phyloP scores from a whole-genome alignment of 1,140 invertebrate genomes.

The Brachionus koreanus region DNA sequence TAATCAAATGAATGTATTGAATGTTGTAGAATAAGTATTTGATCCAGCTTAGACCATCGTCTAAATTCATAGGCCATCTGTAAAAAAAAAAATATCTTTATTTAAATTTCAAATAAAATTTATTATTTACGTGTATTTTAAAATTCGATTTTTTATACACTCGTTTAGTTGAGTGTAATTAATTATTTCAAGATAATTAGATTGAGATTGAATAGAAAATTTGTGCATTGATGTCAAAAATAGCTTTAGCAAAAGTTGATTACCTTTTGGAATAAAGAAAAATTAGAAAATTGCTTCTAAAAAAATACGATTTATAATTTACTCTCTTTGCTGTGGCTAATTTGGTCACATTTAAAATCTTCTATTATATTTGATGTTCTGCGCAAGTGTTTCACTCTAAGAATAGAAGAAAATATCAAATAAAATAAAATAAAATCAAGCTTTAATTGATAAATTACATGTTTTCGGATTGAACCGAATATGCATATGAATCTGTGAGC shows the following conservation, averaged over 20 bases:
- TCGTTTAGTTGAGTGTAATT: slow-evolving; percentile 27
- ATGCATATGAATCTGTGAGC: slow-evolving; percentile 14
- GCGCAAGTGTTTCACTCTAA: neutral
- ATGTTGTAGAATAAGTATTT: slow-evolving; percentile 21
- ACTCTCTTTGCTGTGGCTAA: neutral
- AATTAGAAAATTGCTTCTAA: neutral
- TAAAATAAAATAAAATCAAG: neutral
- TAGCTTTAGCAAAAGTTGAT: neutral
- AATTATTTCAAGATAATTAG: neutral
- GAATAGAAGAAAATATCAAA: neutral
- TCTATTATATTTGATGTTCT: neutral
- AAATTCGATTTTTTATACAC: neutral
- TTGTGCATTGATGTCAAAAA: neutral
- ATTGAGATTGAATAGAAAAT: slow-evolving; percentile 9
- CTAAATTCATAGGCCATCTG: slow-evolving; percentile 25
- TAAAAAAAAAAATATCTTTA: neutral
- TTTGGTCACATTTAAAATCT: slow-evolving; percentile 12
- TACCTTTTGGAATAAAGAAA: neutral
- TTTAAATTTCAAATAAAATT: neutral
- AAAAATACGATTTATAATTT: too few relatives aligned
- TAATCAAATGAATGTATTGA: slow-evolving; percentile 24
- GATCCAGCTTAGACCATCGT: neutral
- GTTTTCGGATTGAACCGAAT: neutral
- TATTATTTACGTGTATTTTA: slow-evolving; percentile 27
- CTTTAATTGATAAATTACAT: neutral